A percentile compares a stretch with the other conserved stretches of the same genome.
phyloP scores from a whole-genome alignment of 2,888 invertebrate species.

The Aporophyla lueneburgensis region DNA sequence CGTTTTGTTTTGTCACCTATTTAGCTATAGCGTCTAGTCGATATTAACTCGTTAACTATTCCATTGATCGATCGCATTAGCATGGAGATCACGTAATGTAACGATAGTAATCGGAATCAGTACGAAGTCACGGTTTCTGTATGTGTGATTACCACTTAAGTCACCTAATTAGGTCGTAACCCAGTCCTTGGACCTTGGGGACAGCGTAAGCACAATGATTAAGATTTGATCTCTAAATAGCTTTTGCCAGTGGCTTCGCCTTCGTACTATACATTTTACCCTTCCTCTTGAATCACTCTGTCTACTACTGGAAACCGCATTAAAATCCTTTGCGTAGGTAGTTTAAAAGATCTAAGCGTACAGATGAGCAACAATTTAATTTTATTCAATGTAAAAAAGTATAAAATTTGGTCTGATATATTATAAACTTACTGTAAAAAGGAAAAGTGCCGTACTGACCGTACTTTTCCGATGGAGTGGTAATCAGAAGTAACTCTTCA shows the following conservation, averaged over 20 bases:
- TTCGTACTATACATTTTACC: too few species aligned
- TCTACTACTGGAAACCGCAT: too few species aligned
- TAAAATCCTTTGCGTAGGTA: too few species aligned
- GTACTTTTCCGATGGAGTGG: background rate
- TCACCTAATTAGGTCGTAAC: constrained; percentile 41
- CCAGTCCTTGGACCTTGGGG: background rate
- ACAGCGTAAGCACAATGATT: background rate
- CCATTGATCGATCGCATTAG: constrained; percentile 43
- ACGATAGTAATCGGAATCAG: constrained; percentile 48
- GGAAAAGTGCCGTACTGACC: background rate
- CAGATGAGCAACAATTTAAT: too few species aligned
- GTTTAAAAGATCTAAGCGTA: too few species aligned
- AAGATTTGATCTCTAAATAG: background rate
- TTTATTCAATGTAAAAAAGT: background rate
- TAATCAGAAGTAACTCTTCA: background rate
- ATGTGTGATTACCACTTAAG: constrained; percentile 58
- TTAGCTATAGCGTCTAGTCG: constrained; percentile 23
- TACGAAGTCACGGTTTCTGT: constrained; percentile 47
- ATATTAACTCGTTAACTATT: constrained; percentile 41
- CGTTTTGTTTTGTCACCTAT: background rate
- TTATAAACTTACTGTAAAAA: background rate
- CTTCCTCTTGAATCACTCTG: too few species aligned
- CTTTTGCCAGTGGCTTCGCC: too few species aligned
- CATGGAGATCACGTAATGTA: constrained; percentile 54
- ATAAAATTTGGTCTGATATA: background rate